These are phyloP conservation scores for Ancistrus triradiatus DNA, from an alignment of 2,113 vertebrate species.

Conservation along the genomic window DNA sequence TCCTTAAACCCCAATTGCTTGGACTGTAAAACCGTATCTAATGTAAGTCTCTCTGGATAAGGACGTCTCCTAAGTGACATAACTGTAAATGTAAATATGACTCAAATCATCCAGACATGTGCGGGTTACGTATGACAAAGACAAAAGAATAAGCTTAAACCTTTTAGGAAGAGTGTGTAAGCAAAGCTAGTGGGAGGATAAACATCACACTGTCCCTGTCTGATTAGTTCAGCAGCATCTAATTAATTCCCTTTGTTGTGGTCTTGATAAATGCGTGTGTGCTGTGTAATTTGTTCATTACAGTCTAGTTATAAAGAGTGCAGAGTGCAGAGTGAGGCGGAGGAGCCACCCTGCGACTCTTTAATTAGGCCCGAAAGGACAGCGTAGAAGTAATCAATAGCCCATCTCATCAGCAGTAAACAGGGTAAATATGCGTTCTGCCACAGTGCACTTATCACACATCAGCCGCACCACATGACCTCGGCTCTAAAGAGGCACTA, in stretches of 20 bases:
- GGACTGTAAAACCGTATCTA: too few relatives aligned
- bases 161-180: neutral
- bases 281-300: constrained; percentile 40
- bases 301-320: neutral
- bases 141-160: too few relatives aligned
- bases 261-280: constrained; percentile 27
- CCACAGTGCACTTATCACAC: neutral
- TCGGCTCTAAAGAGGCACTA: neutral
- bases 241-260: constrained; percentile 28
- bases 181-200: constrained; percentile 8
- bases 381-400: constrained; percentile 38
- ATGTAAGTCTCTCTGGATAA: too few relatives aligned
- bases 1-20: too few relatives aligned
- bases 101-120: too few relatives aligned
- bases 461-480: neutral
- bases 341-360: constrained; percentile 17
- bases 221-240: constrained; percentile 29
- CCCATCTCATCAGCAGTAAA: constrained; percentile 16
- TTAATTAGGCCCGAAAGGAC: constrained; percentile 41
- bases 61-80: too few relatives aligned
- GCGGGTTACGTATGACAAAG: too few relatives aligned
- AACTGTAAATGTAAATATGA: too few relatives aligned
- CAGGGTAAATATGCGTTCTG: neutral
- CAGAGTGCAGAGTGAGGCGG: neutral
- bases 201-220: constrained; percentile 3